Evolutionary conservation across 2,888 invertebrate species (phyloP).

Genomic region (Eremobia ochroleuca): DNA sequence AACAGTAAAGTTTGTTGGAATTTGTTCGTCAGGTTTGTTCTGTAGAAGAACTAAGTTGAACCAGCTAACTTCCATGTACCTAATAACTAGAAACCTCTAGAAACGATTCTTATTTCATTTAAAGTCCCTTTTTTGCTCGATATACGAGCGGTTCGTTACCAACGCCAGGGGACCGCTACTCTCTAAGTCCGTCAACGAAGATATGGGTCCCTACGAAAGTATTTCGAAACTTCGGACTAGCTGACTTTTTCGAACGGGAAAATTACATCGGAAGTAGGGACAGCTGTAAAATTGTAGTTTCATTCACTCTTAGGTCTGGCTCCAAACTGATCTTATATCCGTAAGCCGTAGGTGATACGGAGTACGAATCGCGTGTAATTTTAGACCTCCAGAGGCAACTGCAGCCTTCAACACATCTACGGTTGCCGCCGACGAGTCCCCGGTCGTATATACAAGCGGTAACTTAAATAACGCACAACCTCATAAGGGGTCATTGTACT

Average conservation of each 20-base stretch:
- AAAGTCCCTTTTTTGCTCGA: neutral
- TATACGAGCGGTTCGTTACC: neutral
- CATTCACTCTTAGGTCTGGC: too few species aligned
- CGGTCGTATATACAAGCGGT: neutral
- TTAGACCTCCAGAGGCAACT: neutral
- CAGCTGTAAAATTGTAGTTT: neutral
- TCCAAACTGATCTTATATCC: neutral
- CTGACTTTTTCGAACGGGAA: neutral
- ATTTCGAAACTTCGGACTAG: too few species aligned
- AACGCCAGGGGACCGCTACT: neutral
- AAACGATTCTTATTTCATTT: conserved; percentile 18
- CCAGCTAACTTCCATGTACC: neutral
- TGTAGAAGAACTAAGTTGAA: conserved; percentile 6
- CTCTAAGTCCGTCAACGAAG: too few species aligned
- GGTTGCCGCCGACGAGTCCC: neutral
- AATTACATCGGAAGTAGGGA: neutral
- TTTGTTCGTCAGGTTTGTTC: conserved; percentile 15
- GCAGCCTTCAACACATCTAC: neutral
- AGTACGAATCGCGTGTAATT: neutral
- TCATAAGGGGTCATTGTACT: too few species aligned
- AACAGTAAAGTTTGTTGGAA: conserved; percentile 7
- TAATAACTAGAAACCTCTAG: neutral
- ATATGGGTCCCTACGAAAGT: too few species aligned
- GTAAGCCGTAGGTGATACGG: neutral
- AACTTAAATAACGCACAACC: too few species aligned